Evolutionary conservation across 53 echinoderm and acorn worm species (phyloP), one percentile per base, ranked within the genome.

Genomic region (Crossaster papposus): DNA sequence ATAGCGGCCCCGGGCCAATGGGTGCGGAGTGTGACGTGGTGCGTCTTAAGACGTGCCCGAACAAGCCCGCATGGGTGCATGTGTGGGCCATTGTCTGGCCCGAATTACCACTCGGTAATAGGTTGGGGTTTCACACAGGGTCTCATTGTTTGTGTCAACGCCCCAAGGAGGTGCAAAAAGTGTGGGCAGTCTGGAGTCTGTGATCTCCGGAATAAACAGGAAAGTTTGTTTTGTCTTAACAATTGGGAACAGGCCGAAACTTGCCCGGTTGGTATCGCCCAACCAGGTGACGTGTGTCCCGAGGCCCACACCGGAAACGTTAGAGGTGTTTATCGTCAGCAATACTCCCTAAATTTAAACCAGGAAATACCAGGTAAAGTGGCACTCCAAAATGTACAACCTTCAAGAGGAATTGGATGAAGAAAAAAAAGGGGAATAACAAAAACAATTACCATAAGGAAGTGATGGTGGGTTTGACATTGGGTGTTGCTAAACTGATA

Each of bases 401-500:
- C 53, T 83, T 84, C 26, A 11, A 33, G n/a, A 29, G 13, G 6
- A 44, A 72, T 70, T 35, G 37, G 15, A 50, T 15, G 24, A n/a
- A n/a, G 52, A 81, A 26, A 55, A 89, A 54, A 77, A 54, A 23
- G 63, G 35, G 13, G 71, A 14, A 71, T 30, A 12, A 71, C 15
- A 63, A 64, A 63, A 77, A 37, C 63, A 58, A 80, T 80, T 88
- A 77, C 88, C 88, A 88, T 38, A 63, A 62, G 26, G 88, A 78
- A 31, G 52, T 86, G 54, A 52, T 70, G 86, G 76, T 58, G 55
- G 86, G 54, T 75, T 73, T 86, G 88, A 88, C 75, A 55, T 65
- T 64, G 77, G 63, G 77, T 89, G 89, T 79, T 58, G 64, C 81
- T 77, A 51, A 87, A 80, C 87, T 81, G 54, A 81, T 80, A 63